A percentile compares a stretch with the other conserved stretches of the same genome.
These are phyloP conservation scores for Rhinoptilus africanus DNA, from an alignment of 2,113 vertebrate species.

Conservation along the genomic window DNA sequence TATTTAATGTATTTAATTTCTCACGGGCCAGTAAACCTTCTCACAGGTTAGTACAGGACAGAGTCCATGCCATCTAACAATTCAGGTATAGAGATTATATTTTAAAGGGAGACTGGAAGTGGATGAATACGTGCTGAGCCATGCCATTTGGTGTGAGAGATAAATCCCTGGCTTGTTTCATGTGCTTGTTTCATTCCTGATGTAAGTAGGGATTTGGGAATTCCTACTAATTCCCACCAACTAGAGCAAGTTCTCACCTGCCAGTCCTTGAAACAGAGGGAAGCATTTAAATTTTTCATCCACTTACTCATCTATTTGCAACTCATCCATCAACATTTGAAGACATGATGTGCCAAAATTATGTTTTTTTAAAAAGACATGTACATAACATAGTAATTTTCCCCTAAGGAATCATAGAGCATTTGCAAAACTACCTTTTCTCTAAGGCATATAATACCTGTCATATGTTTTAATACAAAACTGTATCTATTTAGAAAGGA, in stretches of 20 bases:
- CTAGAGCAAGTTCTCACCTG: background rate
- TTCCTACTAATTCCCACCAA: background rate
- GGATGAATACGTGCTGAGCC: background rate
- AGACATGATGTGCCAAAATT: background rate
- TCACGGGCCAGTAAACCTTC: background rate
- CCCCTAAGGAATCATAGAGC: background rate
- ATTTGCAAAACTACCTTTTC: background rate
- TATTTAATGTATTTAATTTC: background rate
- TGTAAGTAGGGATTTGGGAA: background rate
- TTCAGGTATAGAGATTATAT: background rate
- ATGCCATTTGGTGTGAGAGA: background rate
- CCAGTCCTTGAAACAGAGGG: background rate
- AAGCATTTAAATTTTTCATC: background rate
- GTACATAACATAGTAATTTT: background rate
- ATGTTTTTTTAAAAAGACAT: background rate
- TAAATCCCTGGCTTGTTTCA: background rate
- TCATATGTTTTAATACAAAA: background rate
- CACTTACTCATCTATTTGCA: background rate
- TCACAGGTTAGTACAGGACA: background rate
- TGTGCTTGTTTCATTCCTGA: background rate
- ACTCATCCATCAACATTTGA: background rate
- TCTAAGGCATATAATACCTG: background rate
- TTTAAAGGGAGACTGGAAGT: background rate
- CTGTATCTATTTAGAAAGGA: background rate
- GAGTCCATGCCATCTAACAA: background rate